These are phyloP conservation scores for Harpegnathos saltator DNA, from an alignment of 1,140 invertebrate genomes.

Conservation along the genomic window DNA sequence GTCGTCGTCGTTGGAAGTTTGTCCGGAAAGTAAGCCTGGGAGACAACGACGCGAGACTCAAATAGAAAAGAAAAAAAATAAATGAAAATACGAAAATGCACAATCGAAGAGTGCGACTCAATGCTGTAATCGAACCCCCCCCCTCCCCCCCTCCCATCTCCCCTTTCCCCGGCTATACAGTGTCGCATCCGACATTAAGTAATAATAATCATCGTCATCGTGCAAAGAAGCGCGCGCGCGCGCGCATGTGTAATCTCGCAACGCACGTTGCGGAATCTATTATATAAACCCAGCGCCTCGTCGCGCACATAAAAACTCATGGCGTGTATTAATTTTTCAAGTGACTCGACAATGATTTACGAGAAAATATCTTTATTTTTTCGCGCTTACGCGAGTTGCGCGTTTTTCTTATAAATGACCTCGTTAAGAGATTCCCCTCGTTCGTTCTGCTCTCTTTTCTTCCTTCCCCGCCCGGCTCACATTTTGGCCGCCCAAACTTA, in stretches of 20 bases:
- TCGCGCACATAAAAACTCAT: neutral
- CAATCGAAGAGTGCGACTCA: neutral
- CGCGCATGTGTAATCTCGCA: neutral
- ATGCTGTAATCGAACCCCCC: neutral
- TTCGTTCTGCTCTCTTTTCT: constrained; percentile 21
- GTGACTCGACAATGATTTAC: constrained; percentile 36
- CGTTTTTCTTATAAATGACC: constrained; percentile 52
- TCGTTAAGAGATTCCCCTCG: constrained; percentile 41
- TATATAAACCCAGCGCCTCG: constrained; percentile 10
- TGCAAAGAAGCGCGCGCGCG: neutral
- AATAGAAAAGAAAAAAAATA: too few relatives aligned
- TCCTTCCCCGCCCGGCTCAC: neutral
- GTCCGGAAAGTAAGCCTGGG: too few relatives aligned
- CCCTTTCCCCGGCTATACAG: neutral
- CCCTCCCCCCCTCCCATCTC: too few relatives aligned
- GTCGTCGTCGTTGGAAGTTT: too few relatives aligned
- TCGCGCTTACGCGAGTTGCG: constrained; percentile 21
- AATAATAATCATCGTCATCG: neutral
- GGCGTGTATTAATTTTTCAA: constrained; percentile 24
- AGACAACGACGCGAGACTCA: too few relatives aligned
- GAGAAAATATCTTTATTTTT: constrained; percentile 41
- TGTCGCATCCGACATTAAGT: constrained; percentile 7
- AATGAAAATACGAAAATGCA: too few relatives aligned
- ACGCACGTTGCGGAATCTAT: constrained; percentile 2
- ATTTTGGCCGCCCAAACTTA: constrained; percentile 49